phyloP scores from a whole-genome alignment of 2,888 invertebrate genomes.

The Brenthis hecate region DNA sequence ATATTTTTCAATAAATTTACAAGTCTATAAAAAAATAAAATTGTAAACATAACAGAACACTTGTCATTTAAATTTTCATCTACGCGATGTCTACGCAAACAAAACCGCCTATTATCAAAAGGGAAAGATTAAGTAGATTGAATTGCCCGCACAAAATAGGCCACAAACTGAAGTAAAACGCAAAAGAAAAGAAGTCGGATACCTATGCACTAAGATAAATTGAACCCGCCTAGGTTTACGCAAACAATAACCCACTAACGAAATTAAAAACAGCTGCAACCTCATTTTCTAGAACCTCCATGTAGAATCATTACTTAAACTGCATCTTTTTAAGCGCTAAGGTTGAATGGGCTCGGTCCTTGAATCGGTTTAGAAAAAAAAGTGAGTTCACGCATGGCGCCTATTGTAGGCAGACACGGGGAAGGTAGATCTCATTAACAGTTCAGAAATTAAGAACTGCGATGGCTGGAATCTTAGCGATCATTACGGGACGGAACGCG shows the following conservation, averaged over 20 bases:
- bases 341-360: constrained; percentile 71
- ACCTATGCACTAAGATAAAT: constrained; percentile 44
- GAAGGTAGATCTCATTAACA: constrained; percentile 79
- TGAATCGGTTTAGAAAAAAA: constrained; percentile 59
- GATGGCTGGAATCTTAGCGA: constrained; percentile 77
- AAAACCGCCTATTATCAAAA: constrained; percentile 24
- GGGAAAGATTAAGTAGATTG: constrained; percentile 34
- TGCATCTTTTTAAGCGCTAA: constrained; percentile 74
- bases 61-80: constrained; percentile 17
- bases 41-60: background rate
- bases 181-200: constrained; percentile 41
- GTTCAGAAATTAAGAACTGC: constrained; percentile 72
- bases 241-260: constrained; percentile 59
- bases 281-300: constrained; percentile 49
- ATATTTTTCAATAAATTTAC: no score
- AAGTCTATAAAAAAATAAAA: no score
- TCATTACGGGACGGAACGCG: constrained; percentile 73
- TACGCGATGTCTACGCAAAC: constrained; percentile 13
- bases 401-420: constrained; percentile 73
- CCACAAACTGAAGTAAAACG: constrained; percentile 40
- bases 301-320: constrained; percentile 77
- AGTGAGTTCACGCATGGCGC: constrained; percentile 73
- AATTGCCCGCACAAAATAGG: constrained; percentile 38
- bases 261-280: constrained; percentile 58
- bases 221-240: constrained; percentile 43